These are phyloP conservation scores for Danio kyathit DNA, from an alignment of 2,797 vertebrate genomes.

Conservation along the genomic window DNA sequence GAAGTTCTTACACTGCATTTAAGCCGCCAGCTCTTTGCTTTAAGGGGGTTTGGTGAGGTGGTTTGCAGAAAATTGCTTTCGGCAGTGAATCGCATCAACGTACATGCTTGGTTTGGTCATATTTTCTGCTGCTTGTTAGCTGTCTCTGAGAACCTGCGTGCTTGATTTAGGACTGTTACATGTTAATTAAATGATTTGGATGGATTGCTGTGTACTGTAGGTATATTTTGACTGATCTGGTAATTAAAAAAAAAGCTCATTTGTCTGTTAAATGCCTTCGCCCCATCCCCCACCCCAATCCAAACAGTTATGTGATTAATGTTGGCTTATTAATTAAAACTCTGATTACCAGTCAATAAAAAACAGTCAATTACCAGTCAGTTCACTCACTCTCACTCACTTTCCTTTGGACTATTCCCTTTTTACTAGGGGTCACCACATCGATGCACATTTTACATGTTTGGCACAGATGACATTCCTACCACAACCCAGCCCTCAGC, in stretches of 20 bases:
- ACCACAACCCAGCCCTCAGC: too few species aligned
- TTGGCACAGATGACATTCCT: too few species aligned
- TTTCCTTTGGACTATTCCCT: too few species aligned
- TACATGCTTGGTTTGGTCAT: constrained; percentile 9
- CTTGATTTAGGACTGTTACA: not conserved
- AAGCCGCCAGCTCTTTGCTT: constrained; percentile 44
- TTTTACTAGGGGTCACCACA: too few species aligned
- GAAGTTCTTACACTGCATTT: constrained; percentile 29
- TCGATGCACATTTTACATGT: too few species aligned
- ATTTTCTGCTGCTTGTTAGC: constrained; percentile 35
- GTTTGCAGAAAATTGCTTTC: constrained; percentile 27
- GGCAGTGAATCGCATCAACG: constrained; percentile 5
- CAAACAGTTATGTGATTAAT: not conserved
- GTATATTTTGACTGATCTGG: not conserved
- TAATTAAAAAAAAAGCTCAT: not conserved
- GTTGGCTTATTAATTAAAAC: not conserved
- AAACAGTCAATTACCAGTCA: not conserved
- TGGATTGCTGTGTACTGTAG: not conserved
- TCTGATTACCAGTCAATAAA: not conserved
- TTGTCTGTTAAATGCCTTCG: not conserved
- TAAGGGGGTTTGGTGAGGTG: constrained; percentile 16
- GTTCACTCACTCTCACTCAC: too few species aligned
- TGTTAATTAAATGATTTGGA: not conserved
- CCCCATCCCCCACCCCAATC: too few species aligned
- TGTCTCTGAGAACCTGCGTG: constrained; percentile 4